A percentile compares a stretch with the other conserved stretches of the same genome.
Evolutionary conservation across 1,140 invertebrate species (phyloP).

Genomic region (Lanistes nyassanus): DNA sequence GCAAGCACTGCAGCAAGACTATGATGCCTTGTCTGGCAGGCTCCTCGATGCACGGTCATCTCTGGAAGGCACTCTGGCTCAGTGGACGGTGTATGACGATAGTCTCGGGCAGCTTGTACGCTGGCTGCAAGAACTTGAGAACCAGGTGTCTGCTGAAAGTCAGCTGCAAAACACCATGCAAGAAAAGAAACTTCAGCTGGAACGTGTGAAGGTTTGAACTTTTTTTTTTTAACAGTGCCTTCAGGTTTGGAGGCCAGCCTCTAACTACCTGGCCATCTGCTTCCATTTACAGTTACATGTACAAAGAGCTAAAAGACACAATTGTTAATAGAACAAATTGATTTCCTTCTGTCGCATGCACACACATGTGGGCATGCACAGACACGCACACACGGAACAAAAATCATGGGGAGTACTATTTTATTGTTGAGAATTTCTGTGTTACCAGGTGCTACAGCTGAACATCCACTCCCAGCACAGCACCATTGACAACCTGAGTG

Average conservation of each 20-base stretch:
- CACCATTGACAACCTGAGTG: constrained; percentile 88
- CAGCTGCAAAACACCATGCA: constrained; percentile 90
- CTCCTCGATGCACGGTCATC: constrained; percentile 93
- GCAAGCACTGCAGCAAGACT: constrained; percentile 86
- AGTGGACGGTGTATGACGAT: constrained; percentile 64
- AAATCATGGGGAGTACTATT: too few relatives aligned
- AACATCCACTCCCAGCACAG: constrained; percentile 91
- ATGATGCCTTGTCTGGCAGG: constrained; percentile 85
- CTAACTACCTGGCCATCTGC: too few relatives aligned
- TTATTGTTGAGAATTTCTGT: too few relatives aligned
- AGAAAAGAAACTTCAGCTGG: constrained; percentile 92
- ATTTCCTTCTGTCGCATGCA: too few relatives aligned
- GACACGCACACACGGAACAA: too few relatives aligned
- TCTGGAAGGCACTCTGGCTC: constrained; percentile 76
- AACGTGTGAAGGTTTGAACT: constrained; percentile 84
- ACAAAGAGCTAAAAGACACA: too few relatives aligned
- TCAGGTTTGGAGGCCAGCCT: too few relatives aligned
- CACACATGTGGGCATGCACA: too few relatives aligned
- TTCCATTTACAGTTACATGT: too few relatives aligned
- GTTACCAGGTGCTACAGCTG: constrained; percentile 75
- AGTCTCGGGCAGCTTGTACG: constrained; percentile 83
- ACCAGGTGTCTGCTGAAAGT: constrained; percentile 88
- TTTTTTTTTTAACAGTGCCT: too few relatives aligned
- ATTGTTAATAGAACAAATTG: too few relatives aligned
- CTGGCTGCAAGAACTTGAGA: constrained; percentile 91